Base-by-base conservation (phyloP, 2,888 invertebrate species). In the Lypha dubia region DNA sequence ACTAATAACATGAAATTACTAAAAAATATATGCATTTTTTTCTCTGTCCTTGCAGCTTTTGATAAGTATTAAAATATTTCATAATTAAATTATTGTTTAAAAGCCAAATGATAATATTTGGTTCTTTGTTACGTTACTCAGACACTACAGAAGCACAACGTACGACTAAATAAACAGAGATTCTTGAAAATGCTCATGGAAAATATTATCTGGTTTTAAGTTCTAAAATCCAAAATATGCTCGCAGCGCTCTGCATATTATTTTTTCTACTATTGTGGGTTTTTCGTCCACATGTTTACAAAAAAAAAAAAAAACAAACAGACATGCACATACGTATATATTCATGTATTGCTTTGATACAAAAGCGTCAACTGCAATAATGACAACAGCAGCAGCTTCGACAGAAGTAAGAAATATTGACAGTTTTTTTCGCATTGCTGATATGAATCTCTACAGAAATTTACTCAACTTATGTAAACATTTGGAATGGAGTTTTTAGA, bases 41-140 rank as follows among this genome's bases (percentile, higher is more conserved):
- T 15, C 13, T 41, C 15, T 41, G 2, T 41, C 13, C 89, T 89
- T 88, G 89, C 90, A 90, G 91, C 89, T 90, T 90, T 91, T 89
- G 90, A 88, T 89, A 90, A 90, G 89, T 91, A 92, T 91, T 92
- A 91, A 92, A 91, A 88, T 88, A 88, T 86, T 84, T 86, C 75
- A 84, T 84, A 85, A 87, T 81, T 81, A 80, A 85, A 71, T 81
- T 86, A 79, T 71, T 79, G 86, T 76, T 87, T 85, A 81, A 87
- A 84, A 84, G 84, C 85, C 85, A 83, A 86, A 86, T n/a, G 28
- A 81, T 84, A 73, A 70, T 63, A 44, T 38, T 46, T 58, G 24
- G n/a, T n/a, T n/a, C n/a, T n/a, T 62, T 53, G 7, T 38, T 46
- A 20, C 13, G 51, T 67, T 80, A 32, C 17, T 32, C 7, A 20